phyloP scores from a whole-genome alignment of 1,140 invertebrate species.

The Bradysia coprophila region DNA sequence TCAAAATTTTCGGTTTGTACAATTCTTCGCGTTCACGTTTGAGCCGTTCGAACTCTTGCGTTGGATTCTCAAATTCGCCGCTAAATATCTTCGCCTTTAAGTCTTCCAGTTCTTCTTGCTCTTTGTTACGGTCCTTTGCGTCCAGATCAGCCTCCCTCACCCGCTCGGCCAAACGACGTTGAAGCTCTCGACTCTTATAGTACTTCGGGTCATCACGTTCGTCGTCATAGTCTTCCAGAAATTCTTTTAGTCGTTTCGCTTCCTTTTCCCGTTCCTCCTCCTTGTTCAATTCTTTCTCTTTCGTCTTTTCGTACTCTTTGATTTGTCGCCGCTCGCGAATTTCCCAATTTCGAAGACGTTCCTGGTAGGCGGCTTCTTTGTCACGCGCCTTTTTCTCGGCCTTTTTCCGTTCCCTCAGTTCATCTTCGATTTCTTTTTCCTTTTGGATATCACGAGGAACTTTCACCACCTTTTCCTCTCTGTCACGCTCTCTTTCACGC shows the following conservation, averaged over 20 bases:
- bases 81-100: conserved; percentile 66
- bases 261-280: conserved; percentile 75
- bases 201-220: conserved; percentile 92
- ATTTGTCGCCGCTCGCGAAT: conserved; percentile 76
- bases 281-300: conserved; percentile 62
- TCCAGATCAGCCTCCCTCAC: conserved; percentile 86
- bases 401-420: conserved; percentile 75
- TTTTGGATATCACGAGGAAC: conserved; percentile 39
- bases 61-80: conserved; percentile 48
- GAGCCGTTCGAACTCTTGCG: conserved; percentile 59
- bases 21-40: conserved; percentile 62
- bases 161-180: conserved; percentile 69
- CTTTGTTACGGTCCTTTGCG: conserved; percentile 69
- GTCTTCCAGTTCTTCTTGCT: conserved; percentile 84
- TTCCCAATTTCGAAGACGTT: conserved; percentile 76
- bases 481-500: conserved; percentile 26
- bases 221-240: conserved; percentile 97
- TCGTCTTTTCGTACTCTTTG: conserved; percentile 84
- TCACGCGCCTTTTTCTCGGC: conserved; percentile 77
- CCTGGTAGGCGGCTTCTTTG: conserved; percentile 87
- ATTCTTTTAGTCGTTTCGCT: conserved; percentile 86
- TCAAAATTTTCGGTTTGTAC: conserved; percentile 61
- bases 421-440: conserved; percentile 80
- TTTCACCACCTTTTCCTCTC: conserved; percentile 29
- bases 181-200: conserved; percentile 84